Evolutionary conservation across 2,797 vertebrate genomes (phyloP).

Genomic region (Semaprochilodus insignis): DNA sequence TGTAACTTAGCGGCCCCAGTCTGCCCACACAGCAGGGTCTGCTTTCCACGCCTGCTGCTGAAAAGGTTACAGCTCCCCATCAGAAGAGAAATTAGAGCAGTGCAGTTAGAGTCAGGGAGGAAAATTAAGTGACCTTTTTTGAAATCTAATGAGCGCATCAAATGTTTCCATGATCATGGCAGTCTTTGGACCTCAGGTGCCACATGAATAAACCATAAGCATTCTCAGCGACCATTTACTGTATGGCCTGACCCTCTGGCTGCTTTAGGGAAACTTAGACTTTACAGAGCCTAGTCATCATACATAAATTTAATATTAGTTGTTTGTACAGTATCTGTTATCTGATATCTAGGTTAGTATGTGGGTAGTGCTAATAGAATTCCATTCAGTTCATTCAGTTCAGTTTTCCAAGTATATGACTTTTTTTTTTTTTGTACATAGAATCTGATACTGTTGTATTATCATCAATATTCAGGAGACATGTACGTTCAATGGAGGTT

Average conservation of each 20-base stretch:
- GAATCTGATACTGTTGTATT: no score
- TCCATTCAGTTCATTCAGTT: no score
- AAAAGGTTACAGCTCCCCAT: constrained; percentile 60
- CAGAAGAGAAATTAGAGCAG: constrained; percentile 57
- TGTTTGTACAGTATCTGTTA: not conserved
- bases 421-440: no score
- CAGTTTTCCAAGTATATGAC: no score
- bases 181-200: constrained; percentile 58
- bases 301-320: constrained; percentile 43
- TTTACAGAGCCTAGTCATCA: constrained; percentile 27
- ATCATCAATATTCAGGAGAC: no score
- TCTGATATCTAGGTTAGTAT: not conserved
- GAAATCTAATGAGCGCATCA: constrained; percentile 62
- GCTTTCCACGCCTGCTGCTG: constrained; percentile 40
- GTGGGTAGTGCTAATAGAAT: no score
- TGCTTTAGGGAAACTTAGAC: constrained; percentile 32
- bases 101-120: constrained; percentile 49
- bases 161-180: constrained; percentile 62
- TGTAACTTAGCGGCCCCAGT: not conserved
- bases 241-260: constrained; percentile 38
- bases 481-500: no score
- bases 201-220: constrained; percentile 62
- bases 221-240: constrained; percentile 45
- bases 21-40: constrained; percentile 39
- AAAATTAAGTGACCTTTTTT: constrained; percentile 62